Base-by-base conservation (phyloP, 2,888 invertebrate genomes). In the Catonia carolina region DNA sequence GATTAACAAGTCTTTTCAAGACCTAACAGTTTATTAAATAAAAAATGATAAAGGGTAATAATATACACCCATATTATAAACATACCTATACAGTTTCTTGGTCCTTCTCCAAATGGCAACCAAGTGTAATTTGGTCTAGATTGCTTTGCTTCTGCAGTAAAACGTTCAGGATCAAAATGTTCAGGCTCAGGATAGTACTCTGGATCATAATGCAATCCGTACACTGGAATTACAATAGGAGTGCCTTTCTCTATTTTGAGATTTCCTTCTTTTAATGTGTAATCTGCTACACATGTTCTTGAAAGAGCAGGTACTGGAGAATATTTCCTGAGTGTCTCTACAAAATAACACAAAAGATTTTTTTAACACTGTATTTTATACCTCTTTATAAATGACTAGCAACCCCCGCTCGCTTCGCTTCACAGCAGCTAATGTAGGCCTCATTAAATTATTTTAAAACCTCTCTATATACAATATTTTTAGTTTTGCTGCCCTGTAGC, bases 31-130 rank as follows among this genome's bases (percentile, higher is more conserved):
- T n/a, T n/a, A n/a, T n/a, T n/a, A n/a, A n/a, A n/a, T n/a, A n/a
- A n/a, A n/a, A n/a, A 22, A 10, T 33, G 14, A 53, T 58, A n/a
- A n/a, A n/a, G n/a, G n/a, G n/a, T n/a, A n/a, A n/a, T n/a, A n/a
- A n/a, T n/a, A n/a, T n/a, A n/a, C n/a, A n/a, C n/a, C n/a, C n/a
- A n/a, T n/a, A n/a, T n/a, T n/a, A n/a, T n/a, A n/a, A n/a, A n/a
- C n/a, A n/a, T 54, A 61, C 61, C 61, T 2, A 61, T 53, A 27
- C 61, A 61, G 23, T 53, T 47, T 52, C 60, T 54, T 3, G 61
- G 61, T 17, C 61, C 61, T 48, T 61, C 61, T 5, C 61, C 61
- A 37, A 60, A 66, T n/a, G 67, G 69, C 20, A 74, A 78, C 67
- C 70, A 62, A 58, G 68, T 63, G 49, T 56, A 47, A 12, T 15